These are phyloP conservation scores for Chaetodon auriga DNA, from an alignment of 2,113 vertebrate species.

Conservation along the genomic window DNA sequence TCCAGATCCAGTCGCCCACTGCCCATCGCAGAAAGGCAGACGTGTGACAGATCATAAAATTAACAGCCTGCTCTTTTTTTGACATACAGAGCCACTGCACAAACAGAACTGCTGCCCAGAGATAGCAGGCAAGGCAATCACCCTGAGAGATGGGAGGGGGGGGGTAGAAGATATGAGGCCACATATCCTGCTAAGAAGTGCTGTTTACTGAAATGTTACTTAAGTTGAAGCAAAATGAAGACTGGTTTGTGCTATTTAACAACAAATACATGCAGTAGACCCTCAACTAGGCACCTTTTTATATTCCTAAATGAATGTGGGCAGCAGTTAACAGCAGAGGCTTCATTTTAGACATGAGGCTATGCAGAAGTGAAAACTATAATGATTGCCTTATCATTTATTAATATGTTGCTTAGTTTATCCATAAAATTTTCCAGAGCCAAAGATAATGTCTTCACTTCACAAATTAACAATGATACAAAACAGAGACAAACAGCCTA, in stretches of 20 bases:
- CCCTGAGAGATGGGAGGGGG: constrained; percentile 10
- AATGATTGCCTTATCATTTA: background rate
- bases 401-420: background rate
- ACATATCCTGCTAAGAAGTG: constrained; percentile 24
- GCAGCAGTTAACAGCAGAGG: background rate
- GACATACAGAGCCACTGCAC: constrained; percentile 72
- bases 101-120: constrained; percentile 80
- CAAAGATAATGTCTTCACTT: background rate
- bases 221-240: background rate
- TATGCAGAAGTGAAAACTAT: background rate
- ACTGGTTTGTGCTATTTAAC: background rate
- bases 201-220: constrained; percentile 25
- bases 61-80: constrained; percentile 70
- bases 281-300: background rate
- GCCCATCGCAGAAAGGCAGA: constrained; percentile 51
- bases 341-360: background rate
- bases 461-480: background rate
- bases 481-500: background rate
- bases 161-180: constrained; percentile 10
- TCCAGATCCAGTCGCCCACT: constrained; percentile 53
- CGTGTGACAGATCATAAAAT: constrained; percentile 79
- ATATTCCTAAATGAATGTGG: background rate
- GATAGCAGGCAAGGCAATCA: constrained; percentile 79
- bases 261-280: background rate
- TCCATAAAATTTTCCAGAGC: background rate